phyloP scores from a whole-genome alignment of 2,888 invertebrate genomes.

The Amphipoea lucens region DNA sequence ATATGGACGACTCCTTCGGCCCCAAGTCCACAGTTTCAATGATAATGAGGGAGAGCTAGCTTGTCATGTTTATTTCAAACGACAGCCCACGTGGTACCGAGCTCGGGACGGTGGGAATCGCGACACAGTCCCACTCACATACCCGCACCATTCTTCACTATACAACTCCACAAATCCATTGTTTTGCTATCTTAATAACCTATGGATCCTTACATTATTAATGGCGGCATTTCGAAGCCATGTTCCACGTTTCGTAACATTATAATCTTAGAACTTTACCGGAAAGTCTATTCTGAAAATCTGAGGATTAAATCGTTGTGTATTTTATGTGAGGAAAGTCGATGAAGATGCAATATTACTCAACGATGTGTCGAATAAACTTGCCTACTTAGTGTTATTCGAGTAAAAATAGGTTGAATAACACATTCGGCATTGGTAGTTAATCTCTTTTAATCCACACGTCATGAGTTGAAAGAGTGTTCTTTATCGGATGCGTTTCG shows the following conservation, averaged over 20 bases:
- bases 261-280: slow-evolving; percentile 52
- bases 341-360: slow-evolving; percentile 52
- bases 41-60: slow-evolving; percentile 75
- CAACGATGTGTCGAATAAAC: slow-evolving; percentile 39
- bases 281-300: slow-evolving; percentile 39
- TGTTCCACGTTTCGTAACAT: slow-evolving; percentile 52
- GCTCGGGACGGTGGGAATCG: slow-evolving; percentile 67
- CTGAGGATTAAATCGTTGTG: slow-evolving; percentile 29
- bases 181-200: slow-evolving; percentile 61
- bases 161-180: slow-evolving; percentile 56
- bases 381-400: slow-evolving; percentile 39
- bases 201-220: slow-evolving; percentile 58
- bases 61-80: slow-evolving; percentile 73
- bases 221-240: slow-evolving; percentile 41
- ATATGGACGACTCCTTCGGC: slow-evolving; percentile 55
- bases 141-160: slow-evolving; percentile 41
- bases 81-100: slow-evolving; percentile 70
- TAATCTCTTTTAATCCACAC: slow-evolving; percentile 58
- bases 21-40: slow-evolving; percentile 69
- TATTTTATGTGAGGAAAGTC: slow-evolving; percentile 34
- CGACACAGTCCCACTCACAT: slow-evolving; percentile 56
- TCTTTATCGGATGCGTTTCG: slow-evolving; percentile 41
- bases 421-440: slow-evolving; percentile 47
- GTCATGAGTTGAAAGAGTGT: slow-evolving; percentile 30
- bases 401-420: slow-evolving; percentile 56